phyloP scores from a whole-genome alignment of 2,113 vertebrate genomes.

The Rhodinocichla rosea region DNA sequence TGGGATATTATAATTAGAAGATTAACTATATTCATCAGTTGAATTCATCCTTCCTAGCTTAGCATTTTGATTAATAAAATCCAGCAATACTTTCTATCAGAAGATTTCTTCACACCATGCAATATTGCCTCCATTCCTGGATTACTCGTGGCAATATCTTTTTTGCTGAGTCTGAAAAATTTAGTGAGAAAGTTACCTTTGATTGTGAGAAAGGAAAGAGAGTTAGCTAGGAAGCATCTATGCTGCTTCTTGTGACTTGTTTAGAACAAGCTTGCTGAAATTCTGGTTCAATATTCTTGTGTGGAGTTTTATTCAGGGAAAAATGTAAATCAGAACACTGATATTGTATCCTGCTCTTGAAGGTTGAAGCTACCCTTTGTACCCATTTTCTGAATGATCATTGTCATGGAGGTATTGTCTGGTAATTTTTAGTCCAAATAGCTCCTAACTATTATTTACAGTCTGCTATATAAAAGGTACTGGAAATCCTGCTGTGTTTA shows the following conservation, averaged over 20 bases:
- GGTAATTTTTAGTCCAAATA: neutral
- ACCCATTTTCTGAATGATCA: neutral
- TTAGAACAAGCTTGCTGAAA: neutral
- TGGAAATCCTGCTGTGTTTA: neutral
- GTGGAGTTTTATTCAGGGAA: neutral
- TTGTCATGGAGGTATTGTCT: neutral
- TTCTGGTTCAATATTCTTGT: neutral
- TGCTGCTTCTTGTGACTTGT: neutral
- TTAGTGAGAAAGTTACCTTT: neutral
- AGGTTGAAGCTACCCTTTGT: neutral
- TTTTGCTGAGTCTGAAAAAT: slow-evolving; percentile 24
- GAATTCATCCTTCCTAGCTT: slow-evolving; percentile 27
- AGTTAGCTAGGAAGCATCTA: neutral
- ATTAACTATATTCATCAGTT: slow-evolving; percentile 36
- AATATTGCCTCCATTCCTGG: neutral
- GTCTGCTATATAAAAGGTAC: neutral
- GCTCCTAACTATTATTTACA: neutral
- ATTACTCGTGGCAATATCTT: neutral
- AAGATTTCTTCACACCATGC: neutral
- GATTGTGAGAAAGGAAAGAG: neutral
- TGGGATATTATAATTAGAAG: slow-evolving; percentile 48
- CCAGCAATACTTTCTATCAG: neutral
- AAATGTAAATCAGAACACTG: neutral
- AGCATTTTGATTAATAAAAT: slow-evolving; percentile 55
- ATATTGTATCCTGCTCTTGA: rapidly evolving